Evolutionary conservation across 2,113 vertebrate genomes (phyloP), one percentile per base, ranked within the genome.

Genomic region (Mellivora capensis): DNA sequence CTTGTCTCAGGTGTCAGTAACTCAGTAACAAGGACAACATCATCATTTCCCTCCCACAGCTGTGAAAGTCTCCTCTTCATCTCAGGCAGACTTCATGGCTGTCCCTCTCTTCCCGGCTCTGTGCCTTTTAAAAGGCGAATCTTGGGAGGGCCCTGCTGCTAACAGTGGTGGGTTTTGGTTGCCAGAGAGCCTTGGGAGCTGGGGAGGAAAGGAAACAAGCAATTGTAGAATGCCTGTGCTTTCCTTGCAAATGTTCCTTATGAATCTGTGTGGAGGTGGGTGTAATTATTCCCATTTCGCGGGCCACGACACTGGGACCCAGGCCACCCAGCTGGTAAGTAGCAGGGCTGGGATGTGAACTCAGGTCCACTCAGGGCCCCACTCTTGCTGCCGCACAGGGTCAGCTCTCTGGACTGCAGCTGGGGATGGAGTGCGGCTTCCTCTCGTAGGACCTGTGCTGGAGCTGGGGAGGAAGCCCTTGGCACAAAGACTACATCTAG

Each of bases 1-100:
- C 57, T 82, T 87, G 54, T 71, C 74, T 93, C 90, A 62, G 15
- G 61, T 81, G 49, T 85, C 96, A 71, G 92, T 90, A 90, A 96
- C 89, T 93, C 87, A 74, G 2, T 49, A 83, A 89, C 79, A 83
- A 54, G 67, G 77, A 61, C 86, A 52, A n/a, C 87, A 44, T 54
- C 74, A 44, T 64, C 59, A 42, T 42, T 61, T 80, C 86, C 31
- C 20, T 31, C 64, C 54, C 12, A 27, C 21, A 59, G 77, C 89
- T 97, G 79, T 61, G 90, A 69, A 31, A 72, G 90, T 82, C 87
- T 54, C 52, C 52, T 54, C 87, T 61, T 69, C 44, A 6, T 57
- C 92, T 92, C 96, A 57, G 67, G 72, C 57, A 37, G 81, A 76
- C 82, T 69, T 79, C 31, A 54, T 42, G 74, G 77, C 88, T 21